Conservation (phyloP, 2,113 vertebrate species). For the Uropsilus gracilis region DNA sequence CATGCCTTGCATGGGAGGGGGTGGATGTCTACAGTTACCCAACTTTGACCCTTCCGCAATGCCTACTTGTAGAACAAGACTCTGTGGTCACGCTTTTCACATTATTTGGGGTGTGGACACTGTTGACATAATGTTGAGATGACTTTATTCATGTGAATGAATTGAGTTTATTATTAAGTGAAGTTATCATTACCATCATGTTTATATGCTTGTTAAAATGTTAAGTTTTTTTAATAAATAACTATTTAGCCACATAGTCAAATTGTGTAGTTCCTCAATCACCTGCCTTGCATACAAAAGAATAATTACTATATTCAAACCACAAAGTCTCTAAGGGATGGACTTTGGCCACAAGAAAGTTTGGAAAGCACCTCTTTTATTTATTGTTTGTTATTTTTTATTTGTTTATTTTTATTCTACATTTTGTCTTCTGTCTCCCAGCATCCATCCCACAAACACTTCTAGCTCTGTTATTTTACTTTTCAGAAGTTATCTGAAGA, state of each 20-base stretch:
- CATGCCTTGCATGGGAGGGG: accelerated
- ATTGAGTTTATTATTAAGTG: neutral
- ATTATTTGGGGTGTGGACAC: neutral
- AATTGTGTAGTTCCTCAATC: neutral
- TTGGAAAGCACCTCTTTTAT: neutral
- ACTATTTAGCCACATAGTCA: neutral
- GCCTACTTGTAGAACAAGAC: neutral
- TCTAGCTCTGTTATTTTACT: neutral
- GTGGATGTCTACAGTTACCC: neutral
- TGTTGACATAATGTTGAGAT: neutral
- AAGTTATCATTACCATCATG: neutral
- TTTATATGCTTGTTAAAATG: neutral
- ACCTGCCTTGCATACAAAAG: neutral
- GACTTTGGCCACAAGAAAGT: neutral
- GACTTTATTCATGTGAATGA: neutral
- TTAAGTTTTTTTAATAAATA: neutral
- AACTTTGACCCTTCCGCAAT: neutral
- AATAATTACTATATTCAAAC: neutral
- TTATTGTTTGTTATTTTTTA: neutral
- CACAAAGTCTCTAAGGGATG: neutral
- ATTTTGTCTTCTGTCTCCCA: neutral
- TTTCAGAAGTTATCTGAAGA: neutral
- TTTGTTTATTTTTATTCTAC: neutral
- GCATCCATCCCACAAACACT: neutral
- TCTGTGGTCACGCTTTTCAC: neutral